Percentiles rank a stretch among this genome's conserved stretches.
Conservation (phyloP, 1,140 invertebrate species). For the Scylla paramamosain region DNA sequence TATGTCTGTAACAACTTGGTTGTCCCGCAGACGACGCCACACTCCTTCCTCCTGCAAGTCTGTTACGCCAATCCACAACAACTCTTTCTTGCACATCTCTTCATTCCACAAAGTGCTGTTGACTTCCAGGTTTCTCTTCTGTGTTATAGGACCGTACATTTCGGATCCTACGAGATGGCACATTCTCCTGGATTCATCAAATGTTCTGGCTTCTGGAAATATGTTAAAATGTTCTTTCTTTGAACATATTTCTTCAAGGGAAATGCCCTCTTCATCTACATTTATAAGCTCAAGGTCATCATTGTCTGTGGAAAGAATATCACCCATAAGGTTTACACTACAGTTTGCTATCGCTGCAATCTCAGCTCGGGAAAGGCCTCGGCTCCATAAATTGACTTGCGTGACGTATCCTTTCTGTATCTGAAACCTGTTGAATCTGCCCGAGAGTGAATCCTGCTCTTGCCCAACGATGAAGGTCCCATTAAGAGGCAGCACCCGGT, state of each 20-base stretch:
- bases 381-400: constrained; percentile 61
- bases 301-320: constrained; percentile 55
- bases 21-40: constrained; percentile 51
- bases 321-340: neutral
- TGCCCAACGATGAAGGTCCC: constrained; percentile 66
- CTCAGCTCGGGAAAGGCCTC: neutral
- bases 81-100: neutral
- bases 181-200: neutral
- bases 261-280: neutral
- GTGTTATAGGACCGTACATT: constrained; percentile 40
- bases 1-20: neutral
- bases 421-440: constrained; percentile 21
- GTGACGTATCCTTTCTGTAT: constrained; percentile 63
- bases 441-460: constrained; percentile 56
- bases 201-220: constrained; percentile 45
- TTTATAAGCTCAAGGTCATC: constrained; percentile 51
- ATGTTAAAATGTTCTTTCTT: constrained; percentile 41
- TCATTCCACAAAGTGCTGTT: neutral
- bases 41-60: constrained; percentile 54
- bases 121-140: neutral
- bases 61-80: constrained; percentile 54
- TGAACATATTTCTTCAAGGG: constrained; percentile 23
- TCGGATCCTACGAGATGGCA: constrained; percentile 31
- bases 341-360: constrained; percentile 42
- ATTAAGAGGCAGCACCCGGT: constrained; percentile 55